These are phyloP conservation scores for Drosophila saltans DNA, from an alignment of 1,140 invertebrate genomes.

Conservation along the genomic window DNA sequence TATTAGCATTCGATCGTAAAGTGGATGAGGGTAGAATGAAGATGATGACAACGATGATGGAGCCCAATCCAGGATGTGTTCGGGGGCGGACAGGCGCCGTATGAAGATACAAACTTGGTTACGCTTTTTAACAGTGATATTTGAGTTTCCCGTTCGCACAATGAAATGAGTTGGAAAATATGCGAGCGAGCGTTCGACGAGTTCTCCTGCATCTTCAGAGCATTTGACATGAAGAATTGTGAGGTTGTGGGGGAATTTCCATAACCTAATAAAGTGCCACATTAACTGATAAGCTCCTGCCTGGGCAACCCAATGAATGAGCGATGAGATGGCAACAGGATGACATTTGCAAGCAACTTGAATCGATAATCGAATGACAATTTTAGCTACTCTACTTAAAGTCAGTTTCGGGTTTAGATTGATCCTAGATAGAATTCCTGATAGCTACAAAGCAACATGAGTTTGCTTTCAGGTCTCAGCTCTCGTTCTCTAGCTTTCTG, in stretches of 20 bases:
- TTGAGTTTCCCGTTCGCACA: constrained; percentile 70
- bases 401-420: not conserved
- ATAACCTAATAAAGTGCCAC: constrained; percentile 44
- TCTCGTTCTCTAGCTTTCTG: not conserved
- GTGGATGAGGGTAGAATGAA: not conserved
- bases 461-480: constrained; percentile 7
- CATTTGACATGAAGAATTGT: constrained; percentile 6
- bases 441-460: constrained; percentile 15
- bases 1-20: constrained; percentile 81
- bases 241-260: constrained; percentile 28
- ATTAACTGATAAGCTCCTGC: constrained; percentile 43
- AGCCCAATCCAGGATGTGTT: not conserved
- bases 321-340: constrained; percentile 45
- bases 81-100: not conserved
- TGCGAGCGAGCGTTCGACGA: constrained; percentile 34
- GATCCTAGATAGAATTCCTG: constrained; percentile 2
- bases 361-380: constrained; percentile 47
- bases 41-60: constrained; percentile 42
- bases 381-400: constrained; percentile 22
- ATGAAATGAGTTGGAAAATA: constrained; percentile 81
- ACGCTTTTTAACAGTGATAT: constrained; percentile 67
- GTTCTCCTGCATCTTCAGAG: constrained; percentile 15
- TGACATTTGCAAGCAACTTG: constrained; percentile 19
- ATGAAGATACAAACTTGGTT: constrained; percentile 5
- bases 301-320: constrained; percentile 44